phyloP scores from a whole-genome alignment of 2,888 invertebrate genomes.

The Lucinisca nassula region DNA sequence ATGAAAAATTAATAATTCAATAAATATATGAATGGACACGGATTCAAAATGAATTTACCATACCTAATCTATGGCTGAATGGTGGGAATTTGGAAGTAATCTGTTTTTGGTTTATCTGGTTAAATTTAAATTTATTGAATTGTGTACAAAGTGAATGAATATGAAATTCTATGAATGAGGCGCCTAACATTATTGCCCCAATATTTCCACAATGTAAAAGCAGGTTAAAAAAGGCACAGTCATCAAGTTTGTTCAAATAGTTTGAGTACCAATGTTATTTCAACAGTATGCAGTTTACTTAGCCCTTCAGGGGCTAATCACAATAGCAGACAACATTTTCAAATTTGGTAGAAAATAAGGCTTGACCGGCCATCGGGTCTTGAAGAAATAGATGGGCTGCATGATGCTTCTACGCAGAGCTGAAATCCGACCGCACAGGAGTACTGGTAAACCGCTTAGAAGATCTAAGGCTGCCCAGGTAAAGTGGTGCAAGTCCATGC shows the following conservation, averaged over 20 bases:
- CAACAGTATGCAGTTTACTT: background rate
- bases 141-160: background rate
- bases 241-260: background rate
- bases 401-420: too few relatives aligned
- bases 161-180: background rate
- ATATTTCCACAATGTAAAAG: background rate
- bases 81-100: background rate
- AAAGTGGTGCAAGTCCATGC: too few relatives aligned
- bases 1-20: slow-evolving; percentile 2
- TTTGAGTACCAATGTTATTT: background rate
- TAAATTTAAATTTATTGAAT: slow-evolving; percentile 4
- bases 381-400: too few relatives aligned
- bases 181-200: background rate
- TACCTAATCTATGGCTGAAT: background rate
- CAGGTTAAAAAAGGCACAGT: background rate
- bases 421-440: too few relatives aligned
- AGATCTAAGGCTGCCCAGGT: too few relatives aligned
- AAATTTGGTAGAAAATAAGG: too few relatives aligned
- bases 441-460: too few relatives aligned
- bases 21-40: slow-evolving; percentile 56
- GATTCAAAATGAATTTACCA: slow-evolving; percentile 44
- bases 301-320: too few relatives aligned
- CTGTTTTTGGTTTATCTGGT: background rate
- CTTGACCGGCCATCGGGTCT: too few relatives aligned
- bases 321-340: too few relatives aligned